These are phyloP conservation scores for Melolontha melolontha DNA, from an alignment of 2,888 invertebrate genomes.

Conservation along the genomic window DNA sequence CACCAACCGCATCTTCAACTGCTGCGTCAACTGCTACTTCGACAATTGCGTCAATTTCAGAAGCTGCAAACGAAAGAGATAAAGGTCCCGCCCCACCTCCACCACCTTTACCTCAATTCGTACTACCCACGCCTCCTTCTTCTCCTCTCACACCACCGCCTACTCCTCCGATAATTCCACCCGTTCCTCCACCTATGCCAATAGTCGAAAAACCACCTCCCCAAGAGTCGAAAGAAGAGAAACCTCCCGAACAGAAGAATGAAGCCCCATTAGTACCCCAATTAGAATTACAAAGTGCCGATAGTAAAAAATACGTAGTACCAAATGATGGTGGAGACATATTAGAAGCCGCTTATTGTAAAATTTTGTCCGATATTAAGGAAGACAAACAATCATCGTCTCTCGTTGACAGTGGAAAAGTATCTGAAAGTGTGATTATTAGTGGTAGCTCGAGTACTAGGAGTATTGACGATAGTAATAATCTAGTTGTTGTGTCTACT, in stretches of 20 bases:
- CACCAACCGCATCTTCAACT: constrained; percentile 56
- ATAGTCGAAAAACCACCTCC: constrained; percentile 44
- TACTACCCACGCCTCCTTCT: constrained; percentile 62
- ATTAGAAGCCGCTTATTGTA: constrained; percentile 51
- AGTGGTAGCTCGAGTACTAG: constrained; percentile 48
- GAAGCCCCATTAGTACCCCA: constrained; percentile 1
- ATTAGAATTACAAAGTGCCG: constrained; percentile 19
- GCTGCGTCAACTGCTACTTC: constrained; percentile 56
- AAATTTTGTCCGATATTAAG: constrained; percentile 53
- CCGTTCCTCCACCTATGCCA: constrained; percentile 47
- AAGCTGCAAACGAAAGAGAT: constrained; percentile 61
- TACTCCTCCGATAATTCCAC: constrained; percentile 56
- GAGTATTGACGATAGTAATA: constrained; percentile 54
- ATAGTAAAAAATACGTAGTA: constrained; percentile 18
- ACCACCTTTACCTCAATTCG: constrained; percentile 51
- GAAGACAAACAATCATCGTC: constrained; percentile 42
- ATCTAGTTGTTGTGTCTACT: constrained; percentile 60
- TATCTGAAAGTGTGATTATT: constrained; percentile 55
- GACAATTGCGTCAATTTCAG: constrained; percentile 58
- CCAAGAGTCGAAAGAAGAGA: constrained; percentile 37
- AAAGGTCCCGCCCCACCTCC: constrained; percentile 58
- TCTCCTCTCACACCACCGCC: constrained; percentile 62
- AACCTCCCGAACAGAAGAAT: constrained; percentile 16
- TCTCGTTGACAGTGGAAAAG: constrained; percentile 31
- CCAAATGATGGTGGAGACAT: constrained; percentile 45